Conservation (phyloP, 2,797 vertebrate genomes). For the Pseudomugil gertrudae region DNA sequence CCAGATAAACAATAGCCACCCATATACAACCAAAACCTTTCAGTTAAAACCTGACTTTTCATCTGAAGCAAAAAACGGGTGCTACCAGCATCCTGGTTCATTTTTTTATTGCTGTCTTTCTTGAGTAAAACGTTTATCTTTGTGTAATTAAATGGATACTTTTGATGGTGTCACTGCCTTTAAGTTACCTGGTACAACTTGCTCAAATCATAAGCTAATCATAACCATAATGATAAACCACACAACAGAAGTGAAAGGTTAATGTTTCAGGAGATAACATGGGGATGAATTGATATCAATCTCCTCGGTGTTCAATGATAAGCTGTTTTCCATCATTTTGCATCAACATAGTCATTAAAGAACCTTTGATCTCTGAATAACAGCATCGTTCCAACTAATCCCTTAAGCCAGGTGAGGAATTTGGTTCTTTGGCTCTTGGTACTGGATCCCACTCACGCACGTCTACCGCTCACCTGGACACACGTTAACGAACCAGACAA, state of each 20-base stretch:
- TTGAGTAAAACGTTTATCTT: neutral
- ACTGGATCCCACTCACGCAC: constrained; percentile 44
- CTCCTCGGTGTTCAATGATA: constrained; percentile 10
- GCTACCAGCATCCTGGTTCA: neutral
- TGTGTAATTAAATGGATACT: neutral
- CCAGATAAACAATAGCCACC: neutral
- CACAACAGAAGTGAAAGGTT: constrained; percentile 1
- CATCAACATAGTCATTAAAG: constrained; percentile 53
- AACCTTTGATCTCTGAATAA: constrained; percentile 74
- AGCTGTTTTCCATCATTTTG: constrained; percentile 50
- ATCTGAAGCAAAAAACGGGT: neutral
- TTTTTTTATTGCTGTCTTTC: neutral
- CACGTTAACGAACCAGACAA: neutral
- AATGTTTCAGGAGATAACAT: neutral
- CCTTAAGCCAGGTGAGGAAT: constrained; percentile 66
- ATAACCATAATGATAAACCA: neutral
- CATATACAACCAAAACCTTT: constrained; percentile 4
- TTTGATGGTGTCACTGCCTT: neutral
- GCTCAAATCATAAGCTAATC: constrained; percentile 3
- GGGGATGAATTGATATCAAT: constrained; percentile 14
- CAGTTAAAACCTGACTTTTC: neutral
- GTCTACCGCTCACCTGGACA: constrained; percentile 2
- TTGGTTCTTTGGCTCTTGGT: constrained; percentile 38
- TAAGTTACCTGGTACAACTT: neutral
- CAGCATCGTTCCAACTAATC: constrained; percentile 57